Evolutionary conservation across 2,113 vertebrate genomes (phyloP).

Genomic region (Atlantisia rogersi): DNA sequence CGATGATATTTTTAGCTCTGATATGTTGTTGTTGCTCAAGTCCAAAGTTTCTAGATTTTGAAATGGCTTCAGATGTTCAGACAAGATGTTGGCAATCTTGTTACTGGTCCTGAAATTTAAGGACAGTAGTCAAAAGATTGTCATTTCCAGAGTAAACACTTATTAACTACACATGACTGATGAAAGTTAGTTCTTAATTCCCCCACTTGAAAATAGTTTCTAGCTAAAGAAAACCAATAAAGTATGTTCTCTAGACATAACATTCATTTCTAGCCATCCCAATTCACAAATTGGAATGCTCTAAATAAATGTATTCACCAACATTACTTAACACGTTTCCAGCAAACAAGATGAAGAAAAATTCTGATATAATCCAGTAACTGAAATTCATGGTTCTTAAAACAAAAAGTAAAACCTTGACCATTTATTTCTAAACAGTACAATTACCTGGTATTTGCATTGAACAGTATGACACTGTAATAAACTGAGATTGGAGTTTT

Average conservation of each 20-base stretch:
- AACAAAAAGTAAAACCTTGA: neutral
- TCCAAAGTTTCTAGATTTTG: conserved; percentile 89
- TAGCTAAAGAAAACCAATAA: neutral
- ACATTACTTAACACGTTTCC: neutral
- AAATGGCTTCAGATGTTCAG: conserved; percentile 83
- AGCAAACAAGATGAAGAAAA: neutral
- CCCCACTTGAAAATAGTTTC: neutral
- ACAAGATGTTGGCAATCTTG: conserved; percentile 82
- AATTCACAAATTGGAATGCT: neutral
- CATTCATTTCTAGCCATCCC: neutral
- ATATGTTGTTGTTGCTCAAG: conserved; percentile 91
- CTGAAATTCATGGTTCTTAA: neutral
- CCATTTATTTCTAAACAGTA: neutral
- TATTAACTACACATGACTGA: neutral
- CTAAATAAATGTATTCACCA: neutral
- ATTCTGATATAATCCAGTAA: neutral
- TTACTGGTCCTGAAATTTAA: conserved; percentile 90
- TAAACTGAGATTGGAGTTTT: neutral
- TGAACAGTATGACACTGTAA: neutral
- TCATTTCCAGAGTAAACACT: neutral
- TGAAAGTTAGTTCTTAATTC: neutral
- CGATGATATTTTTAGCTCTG: conserved; percentile 80
- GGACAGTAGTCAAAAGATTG: neutral
- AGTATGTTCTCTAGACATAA: neutral
- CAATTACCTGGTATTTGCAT: neutral